These are phyloP conservation scores for Enhydra lutris DNA, from an alignment of 2,113 vertebrate genomes.

Conservation along the genomic window DNA sequence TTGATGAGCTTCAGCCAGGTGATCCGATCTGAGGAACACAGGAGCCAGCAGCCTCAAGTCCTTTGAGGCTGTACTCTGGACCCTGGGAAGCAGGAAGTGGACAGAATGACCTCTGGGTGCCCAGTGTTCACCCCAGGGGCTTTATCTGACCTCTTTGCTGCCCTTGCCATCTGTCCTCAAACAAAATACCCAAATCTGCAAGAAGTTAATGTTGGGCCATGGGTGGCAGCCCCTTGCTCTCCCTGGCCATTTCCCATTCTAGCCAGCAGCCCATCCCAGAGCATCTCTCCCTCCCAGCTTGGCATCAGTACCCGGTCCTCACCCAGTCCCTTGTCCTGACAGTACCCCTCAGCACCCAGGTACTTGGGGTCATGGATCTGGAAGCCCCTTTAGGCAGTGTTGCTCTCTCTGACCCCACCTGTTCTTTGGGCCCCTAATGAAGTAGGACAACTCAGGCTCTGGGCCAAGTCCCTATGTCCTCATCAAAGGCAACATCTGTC, in stretches of 20 bases:
- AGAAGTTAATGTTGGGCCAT: not conserved
- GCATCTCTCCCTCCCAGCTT: not conserved
- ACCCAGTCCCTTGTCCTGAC: not conserved
- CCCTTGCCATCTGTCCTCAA: slow-evolving; percentile 9
- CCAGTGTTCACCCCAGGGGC: not conserved
- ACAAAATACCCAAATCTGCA: not conserved
- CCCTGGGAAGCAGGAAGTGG: not conserved
- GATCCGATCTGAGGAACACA: not conserved
- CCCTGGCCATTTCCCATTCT: not conserved
- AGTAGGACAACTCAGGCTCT: slow-evolving; percentile 72
- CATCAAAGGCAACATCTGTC: slow-evolving; percentile 81
- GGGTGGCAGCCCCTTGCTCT: not conserved
- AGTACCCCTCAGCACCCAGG: not conserved
- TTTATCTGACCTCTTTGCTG: not conserved
- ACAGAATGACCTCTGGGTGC: not conserved
- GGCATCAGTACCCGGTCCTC: not conserved
- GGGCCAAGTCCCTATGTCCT: slow-evolving; percentile 77
- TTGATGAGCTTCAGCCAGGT: not conserved
- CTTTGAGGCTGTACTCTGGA: not conserved
- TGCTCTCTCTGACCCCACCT: slow-evolving; percentile 72
- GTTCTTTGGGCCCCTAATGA: slow-evolving; percentile 72
- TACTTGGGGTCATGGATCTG: not conserved
- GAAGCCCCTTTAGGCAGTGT: slow-evolving; percentile 25
- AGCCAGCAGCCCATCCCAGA: not conserved
- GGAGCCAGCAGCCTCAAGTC: not conserved